Percentiles rank a stretch among this genome's conserved stretches.
Conservation (phyloP, 1,140 invertebrate genomes). For the Rhopalosiphum maidis region DNA sequence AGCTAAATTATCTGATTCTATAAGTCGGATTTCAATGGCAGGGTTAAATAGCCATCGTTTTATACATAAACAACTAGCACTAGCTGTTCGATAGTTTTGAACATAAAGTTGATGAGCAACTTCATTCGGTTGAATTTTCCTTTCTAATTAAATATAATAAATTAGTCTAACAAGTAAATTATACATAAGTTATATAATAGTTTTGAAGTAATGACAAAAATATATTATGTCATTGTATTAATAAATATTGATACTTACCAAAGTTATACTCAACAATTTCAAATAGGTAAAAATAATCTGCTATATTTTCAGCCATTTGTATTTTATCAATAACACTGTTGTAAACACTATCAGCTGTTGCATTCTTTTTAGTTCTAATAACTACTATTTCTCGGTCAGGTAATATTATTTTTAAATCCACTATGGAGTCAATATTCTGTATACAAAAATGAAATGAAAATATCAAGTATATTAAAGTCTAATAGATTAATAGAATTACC, state of each 20-base stretch:
- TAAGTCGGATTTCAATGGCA: conserved; percentile 74
- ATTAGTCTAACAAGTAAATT: neutral
- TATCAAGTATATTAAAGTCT: neutral
- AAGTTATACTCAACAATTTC: conserved; percentile 98
- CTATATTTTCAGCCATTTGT: conserved; percentile 77
- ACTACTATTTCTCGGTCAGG: conserved; percentile 82
- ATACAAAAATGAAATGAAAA: conserved; percentile 53
- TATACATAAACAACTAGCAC: conserved; percentile 91
- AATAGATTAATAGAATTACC: conserved; percentile 62
- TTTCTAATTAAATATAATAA: conserved; percentile 70
- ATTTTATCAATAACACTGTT: conserved; percentile 87
- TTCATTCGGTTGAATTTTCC: conserved; percentile 92
- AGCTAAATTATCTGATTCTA: conserved; percentile 69
- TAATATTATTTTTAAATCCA: conserved; percentile 88
- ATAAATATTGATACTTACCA: conserved; percentile 68
- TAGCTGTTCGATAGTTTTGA: conserved; percentile 98
- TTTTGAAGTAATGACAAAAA: neutral
- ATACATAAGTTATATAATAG: too few species aligned
- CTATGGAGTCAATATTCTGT: conserved; percentile 80
- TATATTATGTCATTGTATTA: neutral
- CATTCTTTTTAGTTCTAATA: conserved; percentile 89
- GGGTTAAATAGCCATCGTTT: conserved; percentile 94
- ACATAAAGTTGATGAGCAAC: conserved; percentile 97
- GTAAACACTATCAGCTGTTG: conserved; percentile 91
- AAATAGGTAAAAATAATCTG: conserved; percentile 95